These are phyloP conservation scores for Smithornis capensis DNA, from an alignment of 2,113 vertebrate species.

Conservation along the genomic window DNA sequence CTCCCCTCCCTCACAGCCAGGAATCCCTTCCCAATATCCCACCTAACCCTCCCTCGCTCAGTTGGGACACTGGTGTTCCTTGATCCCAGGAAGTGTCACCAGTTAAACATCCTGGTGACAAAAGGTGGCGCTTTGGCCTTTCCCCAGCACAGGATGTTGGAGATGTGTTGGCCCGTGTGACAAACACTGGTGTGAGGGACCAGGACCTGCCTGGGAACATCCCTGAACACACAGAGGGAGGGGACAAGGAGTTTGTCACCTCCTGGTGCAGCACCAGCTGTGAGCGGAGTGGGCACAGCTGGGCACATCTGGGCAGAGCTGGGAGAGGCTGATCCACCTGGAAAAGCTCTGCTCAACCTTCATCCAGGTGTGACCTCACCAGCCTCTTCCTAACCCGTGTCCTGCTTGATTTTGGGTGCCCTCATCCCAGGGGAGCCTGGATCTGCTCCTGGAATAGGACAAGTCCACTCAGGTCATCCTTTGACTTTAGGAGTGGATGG, in stretches of 20 bases:
- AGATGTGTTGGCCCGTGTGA: background rate
- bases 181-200: background rate
- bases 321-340: background rate
- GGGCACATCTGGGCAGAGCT: background rate
- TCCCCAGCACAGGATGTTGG: background rate
- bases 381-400: background rate
- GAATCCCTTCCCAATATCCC: background rate
- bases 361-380: background rate
- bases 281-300: background rate
- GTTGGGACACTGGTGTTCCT: background rate
- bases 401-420: background rate
- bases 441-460: background rate
- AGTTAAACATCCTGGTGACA: background rate
- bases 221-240: background rate
- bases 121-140: background rate
- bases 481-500: background rate
- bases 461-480: background rate
- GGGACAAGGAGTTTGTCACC: background rate
- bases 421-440: background rate
- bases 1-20: background rate
- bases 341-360: background rate
- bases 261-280: background rate
- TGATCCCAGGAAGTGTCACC: background rate
- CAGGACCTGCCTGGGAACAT: background rate
- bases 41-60: background rate